A percentile compares a stretch with the other conserved stretches of the same genome.
phyloP scores from a whole-genome alignment of 2,797 vertebrate genomes.

The Chaenodraco wilsoni region DNA sequence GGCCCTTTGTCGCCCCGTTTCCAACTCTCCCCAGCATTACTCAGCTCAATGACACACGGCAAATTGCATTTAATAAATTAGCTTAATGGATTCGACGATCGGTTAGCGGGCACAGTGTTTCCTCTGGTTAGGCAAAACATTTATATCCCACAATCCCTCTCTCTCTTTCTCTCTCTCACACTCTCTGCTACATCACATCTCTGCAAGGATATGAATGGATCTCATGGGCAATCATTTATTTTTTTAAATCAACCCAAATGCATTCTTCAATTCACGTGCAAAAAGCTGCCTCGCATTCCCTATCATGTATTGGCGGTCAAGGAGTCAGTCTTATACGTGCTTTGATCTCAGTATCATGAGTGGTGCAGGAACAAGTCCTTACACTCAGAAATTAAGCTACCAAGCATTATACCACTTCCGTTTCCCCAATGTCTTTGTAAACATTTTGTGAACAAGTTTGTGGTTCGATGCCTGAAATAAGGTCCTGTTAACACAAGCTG shows the following conservation, averaged over 20 bases:
- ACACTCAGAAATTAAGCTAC: no score
- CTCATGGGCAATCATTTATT: slow-evolving; percentile 1
- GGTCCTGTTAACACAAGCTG: no score
- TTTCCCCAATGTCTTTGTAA: no score
- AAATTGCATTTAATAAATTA: slow-evolving; percentile 97
- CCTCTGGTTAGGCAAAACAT: slow-evolving; percentile 93
- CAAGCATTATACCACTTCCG: no score
- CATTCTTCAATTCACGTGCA: neutral
- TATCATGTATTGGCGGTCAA: neutral
- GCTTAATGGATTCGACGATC: slow-evolving; percentile 94
- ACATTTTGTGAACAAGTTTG: no score
- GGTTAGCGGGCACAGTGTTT: slow-evolving; percentile 91
- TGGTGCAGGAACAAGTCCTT: no score
- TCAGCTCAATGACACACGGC: slow-evolving; percentile 91
- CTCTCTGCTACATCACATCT: slow-evolving; percentile 3
- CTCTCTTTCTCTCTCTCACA: slow-evolving; percentile 6
- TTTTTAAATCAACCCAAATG: neutral
- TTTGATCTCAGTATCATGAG: neutral
- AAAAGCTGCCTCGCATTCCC: neutral
- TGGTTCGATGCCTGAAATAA: no score
- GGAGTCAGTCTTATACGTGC: neutral
- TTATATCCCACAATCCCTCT: slow-evolving; percentile 85
- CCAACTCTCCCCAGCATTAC: slow-evolving; percentile 87
- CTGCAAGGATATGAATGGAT: slow-evolving; percentile 6
- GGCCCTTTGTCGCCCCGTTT: slow-evolving; percentile 79